A percentile compares a stretch with the other conserved stretches of the same genome.
Evolutionary conservation across 2,113 vertebrate species (phyloP).

Genomic region (Physeter macrocephalus): DNA sequence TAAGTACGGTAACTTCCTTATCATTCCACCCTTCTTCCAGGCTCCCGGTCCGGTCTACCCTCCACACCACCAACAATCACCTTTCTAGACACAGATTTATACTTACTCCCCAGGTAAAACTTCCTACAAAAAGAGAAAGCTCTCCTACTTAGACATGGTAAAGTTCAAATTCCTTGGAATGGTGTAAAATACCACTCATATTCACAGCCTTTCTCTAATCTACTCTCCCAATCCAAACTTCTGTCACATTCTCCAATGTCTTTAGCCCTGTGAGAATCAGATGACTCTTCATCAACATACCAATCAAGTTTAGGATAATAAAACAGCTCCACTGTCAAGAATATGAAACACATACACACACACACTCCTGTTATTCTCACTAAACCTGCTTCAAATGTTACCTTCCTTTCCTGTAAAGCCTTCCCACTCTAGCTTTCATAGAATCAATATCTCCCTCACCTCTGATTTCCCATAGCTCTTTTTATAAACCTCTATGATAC

Average conservation of each 20-base stretch:
- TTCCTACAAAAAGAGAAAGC: not conserved
- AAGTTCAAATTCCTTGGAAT: not conserved
- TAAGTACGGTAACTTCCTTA: not conserved
- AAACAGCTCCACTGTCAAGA: not conserved
- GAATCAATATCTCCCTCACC: not conserved
- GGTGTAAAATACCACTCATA: not conserved
- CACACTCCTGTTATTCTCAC: not conserved
- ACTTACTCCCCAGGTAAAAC: not conserved
- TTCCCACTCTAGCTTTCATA: accelerated
- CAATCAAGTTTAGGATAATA: not conserved
- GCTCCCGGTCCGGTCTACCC: not conserved
- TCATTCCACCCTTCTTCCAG: not conserved
- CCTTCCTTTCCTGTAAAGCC: not conserved
- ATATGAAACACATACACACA: not conserved
- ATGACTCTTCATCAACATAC: not conserved
- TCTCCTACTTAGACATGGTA: not conserved
- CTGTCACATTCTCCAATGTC: not conserved
- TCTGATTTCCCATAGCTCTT: not conserved
- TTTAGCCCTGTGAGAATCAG: not conserved
- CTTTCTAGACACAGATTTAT: not conserved
- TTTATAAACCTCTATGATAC: not conserved
- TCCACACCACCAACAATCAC: not conserved
- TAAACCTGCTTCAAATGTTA: not conserved
- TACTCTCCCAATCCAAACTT: not conserved
- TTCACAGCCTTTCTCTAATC: not conserved